phyloP scores from a whole-genome alignment of 2,113 vertebrate species.

The Elachura formosa region DNA sequence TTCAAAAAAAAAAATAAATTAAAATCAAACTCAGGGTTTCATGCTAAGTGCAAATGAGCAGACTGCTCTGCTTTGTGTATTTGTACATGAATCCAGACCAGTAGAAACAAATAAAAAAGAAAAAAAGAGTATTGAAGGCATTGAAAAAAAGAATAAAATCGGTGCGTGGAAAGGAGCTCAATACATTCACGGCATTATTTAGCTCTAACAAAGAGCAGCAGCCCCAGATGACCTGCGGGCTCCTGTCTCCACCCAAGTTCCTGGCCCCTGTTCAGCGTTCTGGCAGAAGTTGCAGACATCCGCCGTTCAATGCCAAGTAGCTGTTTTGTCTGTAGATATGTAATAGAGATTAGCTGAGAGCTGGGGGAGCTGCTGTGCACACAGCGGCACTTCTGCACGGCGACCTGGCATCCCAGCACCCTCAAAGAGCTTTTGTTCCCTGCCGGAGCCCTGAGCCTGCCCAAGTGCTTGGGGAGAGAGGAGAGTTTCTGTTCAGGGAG shows the following conservation, averaged over 20 bases:
- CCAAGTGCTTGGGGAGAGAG: background rate
- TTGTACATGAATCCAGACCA: background rate
- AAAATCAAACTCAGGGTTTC: background rate
- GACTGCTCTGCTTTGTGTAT: background rate
- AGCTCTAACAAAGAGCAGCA: conserved; percentile 55
- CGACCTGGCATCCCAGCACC: background rate
- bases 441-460: background rate
- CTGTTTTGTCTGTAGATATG: conserved; percentile 70
- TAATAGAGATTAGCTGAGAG: conserved; percentile 57
- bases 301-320: conserved; percentile 46
- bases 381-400: background rate
- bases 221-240: conserved; percentile 62
- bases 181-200: conserved; percentile 23
- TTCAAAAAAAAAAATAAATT: background rate
- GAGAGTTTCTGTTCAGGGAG: background rate
- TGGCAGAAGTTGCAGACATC: conserved; percentile 67
- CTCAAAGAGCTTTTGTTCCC: background rate
- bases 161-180: background rate
- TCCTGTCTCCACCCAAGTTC: conserved; percentile 57
- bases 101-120: too few relatives aligned
- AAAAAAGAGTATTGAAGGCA: background rate
- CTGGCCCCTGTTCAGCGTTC: conserved; percentile 50
- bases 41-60: background rate
- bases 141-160: background rate
- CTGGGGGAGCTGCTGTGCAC: background rate